Base-by-base conservation (phyloP, 2,113 vertebrate genomes). In the Vulpes vulpes region DNA sequence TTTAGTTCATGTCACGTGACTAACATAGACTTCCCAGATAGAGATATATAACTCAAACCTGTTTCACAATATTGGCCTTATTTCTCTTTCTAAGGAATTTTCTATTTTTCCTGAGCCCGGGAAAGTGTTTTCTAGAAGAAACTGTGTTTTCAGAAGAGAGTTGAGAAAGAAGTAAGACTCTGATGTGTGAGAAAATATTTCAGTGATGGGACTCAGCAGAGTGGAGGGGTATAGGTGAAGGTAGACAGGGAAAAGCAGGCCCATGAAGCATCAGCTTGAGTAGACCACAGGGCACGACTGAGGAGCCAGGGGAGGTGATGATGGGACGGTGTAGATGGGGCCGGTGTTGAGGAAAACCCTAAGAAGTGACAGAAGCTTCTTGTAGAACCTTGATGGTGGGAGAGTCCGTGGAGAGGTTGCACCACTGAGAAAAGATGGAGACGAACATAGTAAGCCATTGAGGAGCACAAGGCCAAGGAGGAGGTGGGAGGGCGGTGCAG, bases 51-150 rank as follows among this genome's bases (percentile, higher is more conserved):
- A 65, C 62, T 49, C 86, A 60, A 60, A 87, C 35, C 71, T 89
- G 51, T 43, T 89, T 69, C 89, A 62, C 57, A 80, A 3, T 5
- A 0, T 62, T 95, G 80, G 49, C 59, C 27, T 65, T 93, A 43
- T 14, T 85, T 85, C 49, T 85, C 38, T 73, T 84, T 91, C 51
- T 89, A 76, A 95, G 55, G 57, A 86, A 67, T 90, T 65, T 86
- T 65, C 84, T 38, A 1, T 79, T 69, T 88, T 82, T 76, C 12
- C 86, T 60, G n/a, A 83, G 38, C 20, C 78, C 51, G 38, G 53
- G 38, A 43, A 64, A 57, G 19, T 20, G 27, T 81, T 69, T 91
- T 53, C 55, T 76, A 71, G 25, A 43, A 86, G 43, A 85, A 83
- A 20, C n/a, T 82, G 23, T 85, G 32, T 91, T 88, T 94, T 83